phyloP scores from a whole-genome alignment of 2,888 invertebrate species.

The Octonoba sinensis region DNA sequence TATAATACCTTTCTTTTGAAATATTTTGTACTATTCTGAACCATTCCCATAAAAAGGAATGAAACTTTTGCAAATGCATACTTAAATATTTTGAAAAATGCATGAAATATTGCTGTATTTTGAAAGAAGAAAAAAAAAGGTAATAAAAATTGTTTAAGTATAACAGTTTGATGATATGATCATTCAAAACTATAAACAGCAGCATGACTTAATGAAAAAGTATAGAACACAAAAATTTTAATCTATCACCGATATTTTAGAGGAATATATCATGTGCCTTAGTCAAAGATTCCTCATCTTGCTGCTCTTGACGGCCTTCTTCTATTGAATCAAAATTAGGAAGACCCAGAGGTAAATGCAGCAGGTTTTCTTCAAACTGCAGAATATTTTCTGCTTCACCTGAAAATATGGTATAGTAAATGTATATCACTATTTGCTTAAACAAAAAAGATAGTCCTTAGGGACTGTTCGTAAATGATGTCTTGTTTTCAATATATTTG shows the following conservation, averaged over 20 bases:
- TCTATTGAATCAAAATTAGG: slow-evolving; percentile 83
- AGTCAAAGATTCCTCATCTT: slow-evolving; percentile 74
- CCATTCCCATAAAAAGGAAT: no score
- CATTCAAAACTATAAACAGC: background rate
- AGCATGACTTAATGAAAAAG: slow-evolving; percentile 30
- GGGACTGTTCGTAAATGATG: no score
- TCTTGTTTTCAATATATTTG: no score
- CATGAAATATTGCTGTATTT: no score
- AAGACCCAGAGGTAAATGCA: slow-evolving; percentile 81
- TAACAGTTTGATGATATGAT: no score
- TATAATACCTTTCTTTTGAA: no score
- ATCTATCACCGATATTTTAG: slow-evolving; percentile 61
- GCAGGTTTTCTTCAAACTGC: slow-evolving; percentile 79
- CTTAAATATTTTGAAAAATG: no score
- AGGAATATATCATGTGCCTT: slow-evolving; percentile 67
- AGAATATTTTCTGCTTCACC: slow-evolving; percentile 86
- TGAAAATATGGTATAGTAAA: slow-evolving; percentile 67
- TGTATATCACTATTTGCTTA: background rate
- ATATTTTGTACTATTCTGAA: no score
- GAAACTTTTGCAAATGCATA: no score
- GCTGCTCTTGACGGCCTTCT: slow-evolving; percentile 77
- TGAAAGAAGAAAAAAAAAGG: no score
- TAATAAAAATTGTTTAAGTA: no score
- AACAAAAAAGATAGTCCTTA: slow-evolving; percentile 7
- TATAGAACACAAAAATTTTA: no score